Evolutionary conservation across 1,140 invertebrate species (phyloP), one percentile per base, ranked within the genome.

Genomic region (Ceratitis capitata): DNA sequence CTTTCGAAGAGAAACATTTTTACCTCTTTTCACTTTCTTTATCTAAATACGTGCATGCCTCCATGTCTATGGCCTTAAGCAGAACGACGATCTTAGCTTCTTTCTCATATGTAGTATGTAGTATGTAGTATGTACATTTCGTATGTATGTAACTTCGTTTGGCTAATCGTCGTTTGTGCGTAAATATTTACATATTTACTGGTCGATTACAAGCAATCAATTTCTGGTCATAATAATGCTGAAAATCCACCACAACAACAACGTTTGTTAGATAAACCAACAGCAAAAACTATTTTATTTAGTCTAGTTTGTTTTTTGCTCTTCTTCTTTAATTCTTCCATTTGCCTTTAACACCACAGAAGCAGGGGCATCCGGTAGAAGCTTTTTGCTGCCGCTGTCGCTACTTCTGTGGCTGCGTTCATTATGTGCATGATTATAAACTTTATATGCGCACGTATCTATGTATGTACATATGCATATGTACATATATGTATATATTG

Each of bases 111-210:
- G n/a, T n/a, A n/a, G n/a, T n/a, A n/a, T n/a, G n/a, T n/a, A n/a
- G n/a, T n/a, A n/a, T n/a, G n/a, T n/a, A n/a, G 16, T 53, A 53
- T 53, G 51, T 53, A 53, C 14, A 16, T 53, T 7, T 12, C 12
- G 12, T 47, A 53, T 53, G 51, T 53, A 14, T 53, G 51, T 53
- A n/a, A 47, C 45, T 45, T 0, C 69, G 19, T 45, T 45, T 19
- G n/a, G 35, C 35, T 74, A 74, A 74, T 74, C 64, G 64, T 74
- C 35, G 14, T 56, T 26, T n/a, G 19, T 45, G 16, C 2, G 69
- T 78, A 35, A 78, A 78, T 78, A 78, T 78, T 78, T 78, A 35
- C n/a, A n/a, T 78, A 78, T 78, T 78, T 78, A 78, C 69, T 39
- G 23, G 39, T 35, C 45, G 69, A 45, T 78, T 69, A 35, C 61